Evolutionary conservation across 2,888 invertebrate species (phyloP), one percentile per base, ranked within the genome.

Genomic region (Lamellibrachia columna): DNA sequence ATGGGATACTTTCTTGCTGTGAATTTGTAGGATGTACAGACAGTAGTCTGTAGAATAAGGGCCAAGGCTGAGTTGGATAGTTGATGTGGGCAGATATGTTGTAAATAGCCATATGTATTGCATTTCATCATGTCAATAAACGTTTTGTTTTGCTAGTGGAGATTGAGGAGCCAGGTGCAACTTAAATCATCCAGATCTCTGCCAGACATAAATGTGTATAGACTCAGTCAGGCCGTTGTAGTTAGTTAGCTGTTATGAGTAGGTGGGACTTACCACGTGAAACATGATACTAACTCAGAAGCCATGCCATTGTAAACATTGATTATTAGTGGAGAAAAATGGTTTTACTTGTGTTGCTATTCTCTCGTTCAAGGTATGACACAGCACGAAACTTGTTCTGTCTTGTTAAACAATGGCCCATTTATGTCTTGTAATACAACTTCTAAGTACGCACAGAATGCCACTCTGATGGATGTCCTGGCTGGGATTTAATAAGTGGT

Each of bases 381-480:
- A 75, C 75, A 75, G 75, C 75, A 22, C 6, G 8, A 15, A 58
- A 22, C 3, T 22, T 75, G 75, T 22, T 75, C 75, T 75, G 75
- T 75, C n/a, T 75, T 75, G 75, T 75, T 75, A n/a, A 75, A 75
- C 75, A 75, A 75, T 75, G 75, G n/a, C 22, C 75, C 75, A 75
- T 75, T 75, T 75, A n/a, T 75, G 75, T 75, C 75, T 22, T 75
- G 75, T 75, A 75, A 75, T 11, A 0, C 6, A 75, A 11, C 75
- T 6, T 22, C 22, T 4, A 0, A 15, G 3, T 75, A 22, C 22
- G 22, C 22, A 22, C 15, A 15, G 75, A 75, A 75, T 11, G 75
- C 75, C 4, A 6, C 22, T 15, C 4, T 75, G 15, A 75, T 75
- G 75, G 75, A 75, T 75, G 75, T 75, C 75, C 15, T 3, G 6